Conservation (phyloP, 1,140 invertebrate genomes). For the Ips typographus region DNA sequence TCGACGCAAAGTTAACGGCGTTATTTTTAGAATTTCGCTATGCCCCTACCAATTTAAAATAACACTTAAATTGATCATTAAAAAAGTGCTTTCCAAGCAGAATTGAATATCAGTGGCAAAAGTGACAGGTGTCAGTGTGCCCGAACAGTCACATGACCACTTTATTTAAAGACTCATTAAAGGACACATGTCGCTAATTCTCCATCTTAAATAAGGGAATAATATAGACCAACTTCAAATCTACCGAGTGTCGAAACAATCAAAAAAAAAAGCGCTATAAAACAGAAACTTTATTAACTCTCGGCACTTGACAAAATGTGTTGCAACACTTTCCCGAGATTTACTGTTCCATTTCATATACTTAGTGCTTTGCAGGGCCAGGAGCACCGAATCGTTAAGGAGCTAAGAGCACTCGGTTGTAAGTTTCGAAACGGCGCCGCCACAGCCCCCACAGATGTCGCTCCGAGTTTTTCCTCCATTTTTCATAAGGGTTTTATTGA, state of each 20-base stretch:
- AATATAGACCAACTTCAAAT: not conserved
- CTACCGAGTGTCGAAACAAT: not conserved
- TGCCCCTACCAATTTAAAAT: too few species aligned
- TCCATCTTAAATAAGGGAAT: not conserved
- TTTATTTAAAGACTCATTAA: too few species aligned
- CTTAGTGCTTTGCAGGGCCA: constrained; percentile 13
- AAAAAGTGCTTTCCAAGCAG: too few species aligned
- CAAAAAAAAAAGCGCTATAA: constrained; percentile 13
- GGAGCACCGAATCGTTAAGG: constrained; percentile 17
- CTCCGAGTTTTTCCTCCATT: not conserved
- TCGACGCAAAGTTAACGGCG: too few species aligned
- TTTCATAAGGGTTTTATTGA: not conserved
- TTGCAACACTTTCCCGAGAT: constrained; percentile 25
- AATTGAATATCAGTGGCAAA: too few species aligned
- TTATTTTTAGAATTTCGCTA: too few species aligned
- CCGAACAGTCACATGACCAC: too few species aligned
- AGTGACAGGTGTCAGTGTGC: too few species aligned
- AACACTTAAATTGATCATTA: too few species aligned
- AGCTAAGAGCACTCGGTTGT: constrained; percentile 14
- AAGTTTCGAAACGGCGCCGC: constrained; percentile 11
- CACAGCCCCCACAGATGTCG: not conserved
- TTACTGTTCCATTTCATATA: constrained; percentile 25
- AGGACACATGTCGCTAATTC: not conserved
- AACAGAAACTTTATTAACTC: constrained; percentile 28
- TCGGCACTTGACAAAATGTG: constrained; percentile 21